Evolutionary conservation across 1,140 invertebrate species (phyloP).

Genomic region (Drosophila melanica): DNA sequence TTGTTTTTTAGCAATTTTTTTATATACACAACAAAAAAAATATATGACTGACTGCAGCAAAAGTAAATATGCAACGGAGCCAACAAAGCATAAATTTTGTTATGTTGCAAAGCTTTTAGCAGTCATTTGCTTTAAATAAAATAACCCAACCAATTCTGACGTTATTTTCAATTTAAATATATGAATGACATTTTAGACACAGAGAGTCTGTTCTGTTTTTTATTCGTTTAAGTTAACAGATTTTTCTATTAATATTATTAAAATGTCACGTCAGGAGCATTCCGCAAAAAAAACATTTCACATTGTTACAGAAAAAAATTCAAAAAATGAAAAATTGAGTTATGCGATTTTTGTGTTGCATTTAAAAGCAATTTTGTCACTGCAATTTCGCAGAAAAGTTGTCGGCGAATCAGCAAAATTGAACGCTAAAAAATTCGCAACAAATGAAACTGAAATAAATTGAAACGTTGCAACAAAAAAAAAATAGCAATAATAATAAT

Average conservation of each 20-base stretch:
- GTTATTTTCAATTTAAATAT: background rate
- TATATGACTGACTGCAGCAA: background rate
- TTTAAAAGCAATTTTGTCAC: background rate
- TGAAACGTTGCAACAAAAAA: slow-evolving; percentile 46
- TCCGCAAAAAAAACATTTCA: no score
- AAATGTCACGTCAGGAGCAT: no score
- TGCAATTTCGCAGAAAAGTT: no score
- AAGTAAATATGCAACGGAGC: background rate
- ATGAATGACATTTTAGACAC: background rate
- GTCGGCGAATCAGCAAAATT: background rate
- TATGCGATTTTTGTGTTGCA: no score
- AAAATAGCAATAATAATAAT: slow-evolving; percentile 33
- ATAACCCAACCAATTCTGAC: background rate
- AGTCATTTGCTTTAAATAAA: background rate
- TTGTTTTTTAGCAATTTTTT: slow-evolving; percentile 8
- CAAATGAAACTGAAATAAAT: slow-evolving; percentile 13
- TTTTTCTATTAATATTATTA: background rate
- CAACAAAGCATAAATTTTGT: background rate
- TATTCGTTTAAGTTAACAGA: background rate
- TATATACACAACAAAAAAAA: background rate
- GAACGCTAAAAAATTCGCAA: background rate
- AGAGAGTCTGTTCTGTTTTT: no score
- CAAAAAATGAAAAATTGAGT: no score
- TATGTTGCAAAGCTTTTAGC: background rate
- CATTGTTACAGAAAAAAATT: no score